Evolutionary conservation across 64 coral and sea anemone species (phyloP), one percentile per base, ranked within the genome.

Genomic region (Anthopleura sola): DNA sequence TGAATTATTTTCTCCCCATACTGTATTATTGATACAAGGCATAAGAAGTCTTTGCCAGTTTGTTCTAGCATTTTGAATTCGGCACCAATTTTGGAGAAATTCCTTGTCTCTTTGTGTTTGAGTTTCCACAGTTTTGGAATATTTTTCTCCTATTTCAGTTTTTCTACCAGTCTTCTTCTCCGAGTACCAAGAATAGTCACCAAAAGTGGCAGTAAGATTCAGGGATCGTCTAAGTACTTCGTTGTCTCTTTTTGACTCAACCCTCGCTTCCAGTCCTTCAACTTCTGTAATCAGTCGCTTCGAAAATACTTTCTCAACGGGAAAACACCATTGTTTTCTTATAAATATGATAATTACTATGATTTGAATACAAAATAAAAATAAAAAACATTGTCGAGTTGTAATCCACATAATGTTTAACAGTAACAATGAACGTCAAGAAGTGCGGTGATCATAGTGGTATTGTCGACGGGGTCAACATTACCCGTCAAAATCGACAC

Each of bases 41-140:
- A 11, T 49, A 21, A 90, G 54, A n/a, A 90, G 5, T 24, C 84
- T 77, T 60, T 62, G 74, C 82, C 88, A 90, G 82, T 90, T 82
- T 24, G 75, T 90, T 55, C 88, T 37, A 13, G 83, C 54, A 16
- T 55, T 32, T 47, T 90, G 75, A 33, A 90, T 34, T 16, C 53
- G 68, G 37, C 88, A 90, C 88, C 88, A 90, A 36, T 85, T 55
- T 36, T 32, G 44, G 3, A 60, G 21, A 36, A 94, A 94, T 46
- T 88, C 88, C 26, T 86, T 82, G 3, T 62, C 7, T 26, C 58
- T 62, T 23, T 6, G 58, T 5, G 9, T 26, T 62, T 62, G 58
- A 26, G n/a, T 4, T 15, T 62, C 58, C 8, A 12, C 16, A 15
- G 8, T 11, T 62, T 23, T 15, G 0, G 5, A 3, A 62, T 62